A percentile compares a stretch with the other conserved stretches of the same genome.
Evolutionary conservation across 2,888 invertebrate species (phyloP).

Genomic region (Autographa pulchrina): DNA sequence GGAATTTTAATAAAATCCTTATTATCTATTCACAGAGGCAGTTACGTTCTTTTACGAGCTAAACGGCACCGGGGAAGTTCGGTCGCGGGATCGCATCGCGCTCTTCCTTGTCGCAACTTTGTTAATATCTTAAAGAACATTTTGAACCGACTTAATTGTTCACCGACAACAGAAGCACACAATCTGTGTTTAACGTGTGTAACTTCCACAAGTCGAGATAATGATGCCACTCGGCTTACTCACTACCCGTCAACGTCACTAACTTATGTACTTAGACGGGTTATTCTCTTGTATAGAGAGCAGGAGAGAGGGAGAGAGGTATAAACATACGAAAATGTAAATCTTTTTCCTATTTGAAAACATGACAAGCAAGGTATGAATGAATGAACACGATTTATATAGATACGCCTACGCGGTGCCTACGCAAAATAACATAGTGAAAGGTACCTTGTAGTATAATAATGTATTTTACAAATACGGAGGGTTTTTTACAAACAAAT

Average conservation of each 20-base stretch:
- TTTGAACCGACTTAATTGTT: conserved; percentile 74
- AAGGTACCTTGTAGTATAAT: neutral
- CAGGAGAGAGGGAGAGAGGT: neutral
- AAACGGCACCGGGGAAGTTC: conserved; percentile 76
- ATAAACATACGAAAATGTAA: conserved; percentile 11
- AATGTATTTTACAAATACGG: neutral
- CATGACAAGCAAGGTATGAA: neutral
- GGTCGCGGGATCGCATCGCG: conserved; percentile 72
- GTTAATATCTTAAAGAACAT: conserved; percentile 77
- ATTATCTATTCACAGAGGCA: conserved; percentile 86
- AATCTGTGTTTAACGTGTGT: conserved; percentile 59
- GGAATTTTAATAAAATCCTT: conserved; percentile 89
- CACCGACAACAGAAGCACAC: conserved; percentile 64
- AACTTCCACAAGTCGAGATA: conserved; percentile 48
- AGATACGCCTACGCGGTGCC: conserved; percentile 3
- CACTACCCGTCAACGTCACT: conserved; percentile 25
- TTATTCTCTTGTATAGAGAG: conserved; percentile 16
- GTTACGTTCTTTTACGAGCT: conserved; percentile 85
- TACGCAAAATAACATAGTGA: conserved; percentile 1
- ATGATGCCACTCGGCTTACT: conserved; percentile 39
- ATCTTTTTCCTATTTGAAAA: conserved; percentile 8
- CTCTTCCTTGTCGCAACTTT: conserved; percentile 75
- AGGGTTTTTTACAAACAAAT: conserved; percentile 7
- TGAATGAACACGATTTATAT: conserved; percentile 8
- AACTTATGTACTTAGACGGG: conserved; percentile 24